A percentile compares a stretch with the other conserved stretches of the same genome.
Evolutionary conservation across 2,113 vertebrate species (phyloP).

Genomic region (Ranitomeya imitator): DNA sequence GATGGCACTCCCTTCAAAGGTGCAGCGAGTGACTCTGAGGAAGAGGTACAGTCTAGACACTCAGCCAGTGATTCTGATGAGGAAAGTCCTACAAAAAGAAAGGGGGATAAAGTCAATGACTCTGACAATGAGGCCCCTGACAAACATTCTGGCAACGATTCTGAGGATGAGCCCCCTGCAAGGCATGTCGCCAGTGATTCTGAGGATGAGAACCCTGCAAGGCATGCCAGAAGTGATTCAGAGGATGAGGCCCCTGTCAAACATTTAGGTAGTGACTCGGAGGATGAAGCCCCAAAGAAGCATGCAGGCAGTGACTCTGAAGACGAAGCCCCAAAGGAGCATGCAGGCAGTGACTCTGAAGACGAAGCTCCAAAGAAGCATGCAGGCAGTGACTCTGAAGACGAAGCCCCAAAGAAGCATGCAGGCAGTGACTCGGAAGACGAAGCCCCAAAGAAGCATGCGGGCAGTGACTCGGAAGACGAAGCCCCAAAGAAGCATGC

Average conservation of each 20-base stretch:
- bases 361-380: constrained; percentile 65
- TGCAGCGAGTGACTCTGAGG: constrained; percentile 68
- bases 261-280: constrained; percentile 67
- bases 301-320: constrained; percentile 74
- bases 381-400: constrained; percentile 67
- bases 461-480: constrained; percentile 65
- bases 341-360: constrained; percentile 77
- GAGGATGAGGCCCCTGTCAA: constrained; percentile 69
- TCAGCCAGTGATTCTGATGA: constrained; percentile 62
- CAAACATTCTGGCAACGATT: constrained; percentile 73
- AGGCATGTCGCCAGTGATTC: constrained; percentile 62
- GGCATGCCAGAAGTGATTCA: constrained; percentile 77
- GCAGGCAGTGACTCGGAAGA: constrained; percentile 31
- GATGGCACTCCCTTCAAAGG: constrained; percentile 64
- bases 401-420: constrained; percentile 58
- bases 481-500: constrained; percentile 64
- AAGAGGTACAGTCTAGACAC: constrained; percentile 66
- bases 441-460: constrained; percentile 54
- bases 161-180: constrained; percentile 63
- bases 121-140: constrained; percentile 75
- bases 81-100: constrained; percentile 36
- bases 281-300: constrained; percentile 70
- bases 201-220: constrained; percentile 61
- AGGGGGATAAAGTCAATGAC: constrained; percentile 57
- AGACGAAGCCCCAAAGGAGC: constrained; percentile 74